Percentiles rank a stretch among this genome's conserved stretches.
phyloP scores from a whole-genome alignment of 2,888 invertebrate species.

The Hipparchia semele region DNA sequence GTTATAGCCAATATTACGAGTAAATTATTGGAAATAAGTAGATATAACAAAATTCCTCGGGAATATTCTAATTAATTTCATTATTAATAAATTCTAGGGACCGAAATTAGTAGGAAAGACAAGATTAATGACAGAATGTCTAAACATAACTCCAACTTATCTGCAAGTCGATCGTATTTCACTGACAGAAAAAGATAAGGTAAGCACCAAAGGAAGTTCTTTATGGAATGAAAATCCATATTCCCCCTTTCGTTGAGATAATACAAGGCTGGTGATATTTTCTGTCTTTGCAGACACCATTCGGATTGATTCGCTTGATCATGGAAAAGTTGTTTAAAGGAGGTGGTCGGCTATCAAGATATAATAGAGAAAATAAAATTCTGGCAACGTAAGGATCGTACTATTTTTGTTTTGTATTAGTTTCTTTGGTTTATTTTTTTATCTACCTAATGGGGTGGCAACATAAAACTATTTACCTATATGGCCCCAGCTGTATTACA shows the following conservation, averaged over 20 bases:
- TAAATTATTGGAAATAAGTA: too few relatives aligned
- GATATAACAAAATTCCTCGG: not conserved
- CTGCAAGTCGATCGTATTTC: slow-evolving; percentile 50
- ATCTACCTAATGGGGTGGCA: not conserved
- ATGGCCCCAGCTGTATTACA: too few relatives aligned
- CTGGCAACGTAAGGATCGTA: slow-evolving; percentile 48
- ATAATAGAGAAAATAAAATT: slow-evolving; percentile 53
- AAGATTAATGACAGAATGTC: slow-evolving; percentile 83
- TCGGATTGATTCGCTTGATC: slow-evolving; percentile 50
- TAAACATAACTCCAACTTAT: slow-evolving; percentile 65
- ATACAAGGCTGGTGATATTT: slow-evolving; percentile 21
- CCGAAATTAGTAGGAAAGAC: slow-evolving; percentile 84
- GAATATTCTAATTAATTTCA: not conserved
- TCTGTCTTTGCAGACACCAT: slow-evolving; percentile 47
- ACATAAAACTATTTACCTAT: too few relatives aligned
- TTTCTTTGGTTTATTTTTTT: not conserved
- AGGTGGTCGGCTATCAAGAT: slow-evolving; percentile 37
- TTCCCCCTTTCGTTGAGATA: not conserved
- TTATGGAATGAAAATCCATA: too few relatives aligned
- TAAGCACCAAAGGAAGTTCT: slow-evolving; percentile 25
- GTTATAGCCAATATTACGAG: too few relatives aligned
- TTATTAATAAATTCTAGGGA: slow-evolving; percentile 64
- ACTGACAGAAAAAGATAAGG: slow-evolving; percentile 49
- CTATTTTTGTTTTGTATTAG: not conserved
- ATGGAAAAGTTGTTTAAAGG: slow-evolving; percentile 46